These are phyloP conservation scores for Nephrotoma flavescens DNA, from an alignment of 2,888 invertebrate genomes.

Conservation along the genomic window DNA sequence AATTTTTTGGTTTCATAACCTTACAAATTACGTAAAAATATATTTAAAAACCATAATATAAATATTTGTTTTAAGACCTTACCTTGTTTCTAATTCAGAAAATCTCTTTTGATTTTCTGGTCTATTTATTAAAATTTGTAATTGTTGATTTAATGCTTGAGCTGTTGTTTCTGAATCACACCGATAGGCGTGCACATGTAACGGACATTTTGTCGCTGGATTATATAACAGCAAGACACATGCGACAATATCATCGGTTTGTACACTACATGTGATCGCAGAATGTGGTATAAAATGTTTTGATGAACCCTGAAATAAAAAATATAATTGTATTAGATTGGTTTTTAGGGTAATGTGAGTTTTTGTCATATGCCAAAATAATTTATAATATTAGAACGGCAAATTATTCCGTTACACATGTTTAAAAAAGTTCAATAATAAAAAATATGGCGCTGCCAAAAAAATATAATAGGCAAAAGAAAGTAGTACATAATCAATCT, in stretches of 20 bases:
- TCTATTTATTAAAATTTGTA: slow-evolving; percentile 65
- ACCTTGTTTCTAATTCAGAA: slow-evolving; percentile 55
- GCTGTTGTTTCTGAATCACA: slow-evolving; percentile 92
- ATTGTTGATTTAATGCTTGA: slow-evolving; percentile 66
- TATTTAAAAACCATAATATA: background rate
- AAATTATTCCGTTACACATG: background rate
- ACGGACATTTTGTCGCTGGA: slow-evolving; percentile 84
- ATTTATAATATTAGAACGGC: background rate
- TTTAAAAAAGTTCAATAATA: background rate
- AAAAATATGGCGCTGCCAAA: background rate
- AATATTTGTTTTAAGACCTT: slow-evolving; percentile 11
- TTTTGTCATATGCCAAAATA: background rate
- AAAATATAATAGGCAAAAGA: background rate
- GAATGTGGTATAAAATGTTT: slow-evolving; percentile 91
- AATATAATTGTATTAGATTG: background rate
- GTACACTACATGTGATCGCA: slow-evolving; percentile 81
- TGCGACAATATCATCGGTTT: slow-evolving; percentile 84
- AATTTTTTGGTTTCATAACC: no score
- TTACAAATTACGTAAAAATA: no score
- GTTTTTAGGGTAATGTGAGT: background rate
- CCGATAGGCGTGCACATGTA: slow-evolving; percentile 90
- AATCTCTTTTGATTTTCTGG: slow-evolving; percentile 80
- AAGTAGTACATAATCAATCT: background rate
- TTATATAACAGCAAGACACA: slow-evolving; percentile 87
- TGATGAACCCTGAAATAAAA: slow-evolving; percentile 39